Evolutionary conservation across 2,113 vertebrate species (phyloP).

Genomic region (Eulemur rufifrons): DNA sequence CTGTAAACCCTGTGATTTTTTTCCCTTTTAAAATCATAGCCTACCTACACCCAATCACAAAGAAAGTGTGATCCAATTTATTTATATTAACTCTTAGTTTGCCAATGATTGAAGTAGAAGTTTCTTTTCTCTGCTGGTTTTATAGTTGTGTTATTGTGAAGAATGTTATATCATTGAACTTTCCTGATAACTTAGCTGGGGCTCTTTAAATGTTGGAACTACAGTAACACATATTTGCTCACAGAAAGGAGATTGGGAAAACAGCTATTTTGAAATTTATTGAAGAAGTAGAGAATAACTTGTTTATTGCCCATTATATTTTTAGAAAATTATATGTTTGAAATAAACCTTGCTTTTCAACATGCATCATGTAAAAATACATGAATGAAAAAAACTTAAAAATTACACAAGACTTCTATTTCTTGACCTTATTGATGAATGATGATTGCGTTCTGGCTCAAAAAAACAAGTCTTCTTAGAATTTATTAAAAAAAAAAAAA

Average conservation of each 20-base stretch:
- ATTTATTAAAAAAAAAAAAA: neutral
- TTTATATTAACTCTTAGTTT: conserved; percentile 43
- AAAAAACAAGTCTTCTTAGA: neutral
- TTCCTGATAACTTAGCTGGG: neutral
- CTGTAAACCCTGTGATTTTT: neutral
- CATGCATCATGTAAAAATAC: neutral
- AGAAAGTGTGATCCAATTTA: neutral
- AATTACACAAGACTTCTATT: neutral
- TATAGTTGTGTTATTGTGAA: conserved; percentile 27
- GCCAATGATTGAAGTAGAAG: neutral
- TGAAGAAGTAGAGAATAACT: neutral
- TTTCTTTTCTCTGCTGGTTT: conserved; percentile 19
- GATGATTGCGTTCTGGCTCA: neutral
- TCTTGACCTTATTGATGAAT: neutral
- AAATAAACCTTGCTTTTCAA: conserved; percentile 3
- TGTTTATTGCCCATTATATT: neutral
- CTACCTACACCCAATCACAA: neutral
- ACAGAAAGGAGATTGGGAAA: neutral
- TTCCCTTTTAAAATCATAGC: neutral
- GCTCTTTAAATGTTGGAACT: neutral
- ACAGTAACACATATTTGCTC: neutral
- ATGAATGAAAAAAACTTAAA: neutral
- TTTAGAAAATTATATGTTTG: conserved; percentile 4
- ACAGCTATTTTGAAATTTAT: conserved; percentile 30
- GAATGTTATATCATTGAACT: neutral